Conservation (phyloP, 1,140 invertebrate species). For the Conopomorpha cramerella region DNA sequence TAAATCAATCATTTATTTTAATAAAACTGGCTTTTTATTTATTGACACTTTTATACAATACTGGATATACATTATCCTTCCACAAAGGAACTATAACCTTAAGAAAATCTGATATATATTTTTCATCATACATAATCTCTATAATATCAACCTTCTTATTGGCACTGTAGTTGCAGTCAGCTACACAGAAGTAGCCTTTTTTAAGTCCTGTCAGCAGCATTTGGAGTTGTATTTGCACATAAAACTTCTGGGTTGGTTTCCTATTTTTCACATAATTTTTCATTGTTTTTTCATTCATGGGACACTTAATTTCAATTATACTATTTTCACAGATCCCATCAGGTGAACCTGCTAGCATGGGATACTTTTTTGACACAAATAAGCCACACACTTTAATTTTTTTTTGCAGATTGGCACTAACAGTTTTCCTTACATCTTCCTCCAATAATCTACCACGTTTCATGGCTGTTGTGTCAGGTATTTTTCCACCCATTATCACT, state of each 20-base stretch:
- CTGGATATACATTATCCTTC: slow-evolving; percentile 8
- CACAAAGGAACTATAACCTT: slow-evolving; percentile 4
- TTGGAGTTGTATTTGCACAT: slow-evolving; percentile 25
- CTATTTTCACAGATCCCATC: slow-evolving; percentile 10
- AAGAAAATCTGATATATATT: slow-evolving; percentile 6
- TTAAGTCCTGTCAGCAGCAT: slow-evolving; percentile 15
- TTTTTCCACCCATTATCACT: slow-evolving; percentile 14
- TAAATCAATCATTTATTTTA: not conserved
- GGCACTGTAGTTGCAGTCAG: slow-evolving; percentile 17
- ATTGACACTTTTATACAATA: slow-evolving; percentile 5
- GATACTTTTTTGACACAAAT: slow-evolving; percentile 7
- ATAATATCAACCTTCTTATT: slow-evolving; percentile 12
- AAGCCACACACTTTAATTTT: slow-evolving; percentile 17
- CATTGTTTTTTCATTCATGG: slow-evolving; percentile 11
- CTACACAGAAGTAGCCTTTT: slow-evolving; percentile 22
- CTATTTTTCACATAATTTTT: slow-evolving; percentile 15
- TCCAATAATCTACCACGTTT: slow-evolving; percentile 15
- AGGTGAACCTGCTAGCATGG: slow-evolving; percentile 13
- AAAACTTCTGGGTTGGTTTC: slow-evolving; percentile 12
- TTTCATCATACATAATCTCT: slow-evolving; percentile 3
- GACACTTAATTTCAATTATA: slow-evolving; percentile 26
- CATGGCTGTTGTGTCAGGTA: slow-evolving; percentile 14
- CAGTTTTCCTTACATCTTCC: slow-evolving; percentile 8
- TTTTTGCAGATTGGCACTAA: slow-evolving; percentile 7
- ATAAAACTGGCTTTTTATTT: slow-evolving; percentile 1